Evolutionary conservation across 1,140 invertebrate genomes (phyloP), one percentile per base, ranked within the genome.

Genomic region (Pseudomyrmex dendroicus): DNA sequence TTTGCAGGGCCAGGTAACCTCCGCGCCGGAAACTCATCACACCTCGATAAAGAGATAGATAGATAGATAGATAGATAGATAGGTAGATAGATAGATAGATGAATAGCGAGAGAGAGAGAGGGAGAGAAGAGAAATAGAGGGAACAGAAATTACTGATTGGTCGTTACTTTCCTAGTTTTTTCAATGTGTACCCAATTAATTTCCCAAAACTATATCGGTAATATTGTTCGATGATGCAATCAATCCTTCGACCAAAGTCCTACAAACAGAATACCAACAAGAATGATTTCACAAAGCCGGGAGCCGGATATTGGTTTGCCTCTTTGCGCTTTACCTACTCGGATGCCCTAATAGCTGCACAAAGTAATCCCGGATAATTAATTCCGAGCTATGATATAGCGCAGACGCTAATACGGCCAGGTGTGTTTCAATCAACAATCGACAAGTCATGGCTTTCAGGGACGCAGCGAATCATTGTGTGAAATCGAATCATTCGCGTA

Each of bases 311-410:
- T 82, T 66, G 61, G 54, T 63, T 76, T 78, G 46, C 72, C 10
- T 35, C 70, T 64, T 76, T 76, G 61, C 80, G 59, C 80, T 83
- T 76, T 83, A 63, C 46, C 48, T 83, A 83, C 56, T 74, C 62
- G 72, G 80, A 77, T 57, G 52, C 61, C 70, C 70, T 73, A 87
- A 82, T 73, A 85, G 86, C 62, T 44, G 77, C 72, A 52, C 54
- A 44, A 84, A 67, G 61, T 88, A 88, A 88, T 88, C 86, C 86
- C 12, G 72, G 77, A 82, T 88, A 88, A 87, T 87, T 87, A 88
- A 88, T 88, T 77, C 52, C 73, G 87, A 88, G 74, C 63, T 72
- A 82, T 57, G 61, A 68, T 80, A 64, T 59, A 78, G 46, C 57
- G 20, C 46, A 73, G 73, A 57, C 57, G 68, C 22, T 87, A 86